Base-by-base conservation (phyloP, 2,113 vertebrate species). In the Odontophorus gujanensis region DNA sequence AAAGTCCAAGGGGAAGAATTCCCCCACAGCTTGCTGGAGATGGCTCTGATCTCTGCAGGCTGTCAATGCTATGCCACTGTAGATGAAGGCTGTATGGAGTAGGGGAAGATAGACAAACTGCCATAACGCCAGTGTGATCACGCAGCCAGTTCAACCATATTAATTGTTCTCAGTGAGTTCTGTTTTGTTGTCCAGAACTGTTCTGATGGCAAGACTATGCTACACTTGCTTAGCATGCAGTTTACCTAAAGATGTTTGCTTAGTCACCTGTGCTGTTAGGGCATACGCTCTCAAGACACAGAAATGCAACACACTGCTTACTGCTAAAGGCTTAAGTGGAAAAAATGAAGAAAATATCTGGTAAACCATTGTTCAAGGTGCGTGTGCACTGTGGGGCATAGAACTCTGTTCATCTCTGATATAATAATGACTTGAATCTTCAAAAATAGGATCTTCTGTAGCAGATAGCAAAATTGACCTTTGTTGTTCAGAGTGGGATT, bases 181-280 rank as follows among this genome's bases (percentile, higher is more conserved):
- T 79, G 9, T 38, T 72, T 28, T 75, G 55, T 26, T 80, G 55
- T 14, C 28, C 38, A 55, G 40, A 75, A 36, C 45, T 9, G 22
- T 57, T 88, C 45, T 77, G 26, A 19, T 24, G 66, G 34, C 43
- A n/a, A 20, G 18, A 28, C 67, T 42, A 2, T 14, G 16, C 18
- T 85, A 55, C 5, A 12, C 5, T 63, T 81, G 38, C 2, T 30
- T 13, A 25, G 24, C 66, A 6, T 71, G 58, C 15, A 36, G 19
- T 8, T 74, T 77, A 45, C 13, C 17, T 17, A 11, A 57, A 20
- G 75, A 45, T 1, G 1, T 71, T 32, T 75, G 14, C 45, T 57
- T 0, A 0, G 42, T 87, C 47, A 84, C 15, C 18, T 13, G 2
- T 1, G 0, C 66, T 55, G 18, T 3, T n/a, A 63, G 30, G 63